A percentile compares a stretch with the other conserved stretches of the same genome.
phyloP scores from a whole-genome alignment of 1,140 invertebrate species.

The Trissolcus basalis region DNA sequence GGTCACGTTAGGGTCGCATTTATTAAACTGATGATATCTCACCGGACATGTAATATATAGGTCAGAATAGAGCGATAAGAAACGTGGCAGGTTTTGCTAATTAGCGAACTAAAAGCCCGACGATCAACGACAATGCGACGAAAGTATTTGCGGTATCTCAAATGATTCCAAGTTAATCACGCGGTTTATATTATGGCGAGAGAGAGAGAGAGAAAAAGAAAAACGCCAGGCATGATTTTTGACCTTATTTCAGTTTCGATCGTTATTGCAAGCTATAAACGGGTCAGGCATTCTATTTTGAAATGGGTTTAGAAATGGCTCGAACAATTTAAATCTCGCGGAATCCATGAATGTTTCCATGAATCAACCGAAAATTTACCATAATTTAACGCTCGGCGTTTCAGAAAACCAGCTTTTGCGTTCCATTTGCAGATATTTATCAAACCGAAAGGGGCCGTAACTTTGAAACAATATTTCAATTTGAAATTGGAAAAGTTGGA shows the following conservation, averaged over 20 bases:
- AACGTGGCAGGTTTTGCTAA: constrained; percentile 9
- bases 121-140: too few relatives aligned
- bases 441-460: too few relatives aligned
- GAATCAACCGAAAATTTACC: background rate
- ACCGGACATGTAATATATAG: constrained; percentile 28
- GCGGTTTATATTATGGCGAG: too few relatives aligned
- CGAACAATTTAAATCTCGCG: too few relatives aligned
- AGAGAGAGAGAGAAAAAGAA: too few relatives aligned
- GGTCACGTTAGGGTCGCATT: constrained; percentile 31
- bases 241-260: constrained; percentile 14
- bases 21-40: constrained; percentile 37
- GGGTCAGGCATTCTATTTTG: constrained; percentile 7
- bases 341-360: constrained; percentile 1
- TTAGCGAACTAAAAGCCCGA: constrained; percentile 10
- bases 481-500: too few relatives aligned
- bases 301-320: background rate
- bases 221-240: background rate
- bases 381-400: too few relatives aligned
- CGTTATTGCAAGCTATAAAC: constrained; percentile 5
- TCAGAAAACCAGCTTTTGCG: too few relatives aligned
- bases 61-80: constrained; percentile 34
- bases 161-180: too few relatives aligned
- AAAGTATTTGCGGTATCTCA: too few relatives aligned
- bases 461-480: background rate
- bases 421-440: too few relatives aligned